Evolutionary conservation across 2,113 vertebrate genomes (phyloP).

Genomic region (Cnemophilus loriae): DNA sequence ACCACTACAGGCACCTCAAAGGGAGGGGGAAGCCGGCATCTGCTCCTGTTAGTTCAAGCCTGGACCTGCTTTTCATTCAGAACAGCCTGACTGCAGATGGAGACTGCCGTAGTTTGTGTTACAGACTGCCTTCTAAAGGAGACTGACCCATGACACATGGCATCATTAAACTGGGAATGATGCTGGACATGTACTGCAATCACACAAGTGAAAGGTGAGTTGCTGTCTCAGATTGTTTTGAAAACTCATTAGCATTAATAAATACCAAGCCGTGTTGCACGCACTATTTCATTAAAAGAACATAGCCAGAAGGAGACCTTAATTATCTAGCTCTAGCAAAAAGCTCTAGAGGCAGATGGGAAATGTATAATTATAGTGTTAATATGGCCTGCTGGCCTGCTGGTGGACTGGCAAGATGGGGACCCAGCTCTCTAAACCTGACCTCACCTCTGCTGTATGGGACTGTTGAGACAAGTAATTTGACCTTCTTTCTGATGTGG

Average conservation of each 20-base stretch:
- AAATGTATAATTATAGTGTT: not conserved
- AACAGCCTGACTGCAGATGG: not conserved
- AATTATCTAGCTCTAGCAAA: slow-evolving; percentile 10
- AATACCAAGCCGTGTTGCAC: slow-evolving; percentile 27
- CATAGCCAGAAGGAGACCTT: not conserved
- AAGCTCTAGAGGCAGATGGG: not conserved
- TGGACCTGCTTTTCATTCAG: slow-evolving; percentile 5
- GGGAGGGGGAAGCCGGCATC: not conserved
- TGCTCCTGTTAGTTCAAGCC: not conserved
- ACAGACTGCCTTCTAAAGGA: not conserved
- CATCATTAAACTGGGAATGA: not conserved
- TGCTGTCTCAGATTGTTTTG: slow-evolving; percentile 24
- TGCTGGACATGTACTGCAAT: not conserved
- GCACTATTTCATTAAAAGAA: slow-evolving; percentile 8
- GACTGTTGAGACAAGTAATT: not conserved
- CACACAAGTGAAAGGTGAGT: slow-evolving; percentile 35
- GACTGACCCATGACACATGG: not conserved
- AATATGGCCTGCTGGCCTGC: not conserved
- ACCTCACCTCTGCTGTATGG: not conserved
- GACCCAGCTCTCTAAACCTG: not conserved
- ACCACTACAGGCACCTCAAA: not conserved
- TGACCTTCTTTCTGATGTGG: not conserved
- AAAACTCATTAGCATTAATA: slow-evolving; percentile 34
- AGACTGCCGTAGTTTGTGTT: not conserved
- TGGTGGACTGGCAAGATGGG: fast-evolving